phyloP scores from a whole-genome alignment of 2,797 vertebrate genomes.

The Lacerta agilis region DNA sequence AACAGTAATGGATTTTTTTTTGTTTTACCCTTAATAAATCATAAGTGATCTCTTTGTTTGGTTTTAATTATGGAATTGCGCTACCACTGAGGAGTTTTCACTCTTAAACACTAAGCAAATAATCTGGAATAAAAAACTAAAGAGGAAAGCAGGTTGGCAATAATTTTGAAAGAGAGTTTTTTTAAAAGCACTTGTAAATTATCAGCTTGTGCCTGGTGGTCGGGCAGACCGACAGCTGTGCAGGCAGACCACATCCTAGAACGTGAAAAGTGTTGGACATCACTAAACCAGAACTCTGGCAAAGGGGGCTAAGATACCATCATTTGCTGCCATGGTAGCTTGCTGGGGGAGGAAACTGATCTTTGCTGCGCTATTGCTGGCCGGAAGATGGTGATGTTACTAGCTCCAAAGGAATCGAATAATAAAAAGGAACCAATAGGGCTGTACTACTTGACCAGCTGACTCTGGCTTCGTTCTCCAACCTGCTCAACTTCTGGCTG shows the following conservation, averaged over 20 bases:
- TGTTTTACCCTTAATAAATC: constrained; percentile 61
- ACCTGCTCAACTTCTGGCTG: not conserved
- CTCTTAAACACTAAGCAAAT: constrained; percentile 52
- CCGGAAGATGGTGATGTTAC: not conserved
- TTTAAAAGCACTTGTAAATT: not conserved
- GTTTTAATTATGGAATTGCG: constrained; percentile 76
- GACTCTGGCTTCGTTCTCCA: not conserved
- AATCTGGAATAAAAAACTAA: constrained; percentile 55
- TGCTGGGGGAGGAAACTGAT: too few species aligned
- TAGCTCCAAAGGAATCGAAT: not conserved
- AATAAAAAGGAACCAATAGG: too few species aligned
- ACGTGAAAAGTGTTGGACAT: not conserved
- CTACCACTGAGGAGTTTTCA: constrained; percentile 70
- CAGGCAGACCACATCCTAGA: not conserved
- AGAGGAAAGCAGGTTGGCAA: constrained; percentile 55
- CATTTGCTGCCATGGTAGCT: not conserved
- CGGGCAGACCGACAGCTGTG: not conserved
- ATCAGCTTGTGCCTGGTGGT: not conserved
- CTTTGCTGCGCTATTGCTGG: not conserved
- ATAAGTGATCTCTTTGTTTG: constrained; percentile 72
- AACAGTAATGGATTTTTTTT: constrained; percentile 66
- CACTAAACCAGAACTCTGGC: not conserved
- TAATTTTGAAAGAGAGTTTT: constrained; percentile 24
- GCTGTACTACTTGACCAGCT: not conserved
- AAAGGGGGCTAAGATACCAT: too few species aligned